Evolutionary conservation across 2,797 vertebrate species (phyloP), one percentile per base, ranked within the genome.

Genomic region (Ctenopoma kingsleyae): DNA sequence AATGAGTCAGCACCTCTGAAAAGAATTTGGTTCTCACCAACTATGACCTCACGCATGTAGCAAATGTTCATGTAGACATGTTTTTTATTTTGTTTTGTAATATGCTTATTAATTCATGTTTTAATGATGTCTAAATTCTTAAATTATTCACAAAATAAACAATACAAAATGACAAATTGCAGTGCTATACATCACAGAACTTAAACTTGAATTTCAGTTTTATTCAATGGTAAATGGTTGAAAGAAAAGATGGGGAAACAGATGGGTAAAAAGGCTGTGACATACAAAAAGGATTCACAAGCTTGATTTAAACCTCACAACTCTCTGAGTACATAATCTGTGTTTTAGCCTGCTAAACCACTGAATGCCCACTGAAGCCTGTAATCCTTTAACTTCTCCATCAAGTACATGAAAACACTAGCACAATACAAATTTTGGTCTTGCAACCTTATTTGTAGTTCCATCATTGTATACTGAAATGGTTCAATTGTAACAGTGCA

Each of bases 91-190:
- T 53, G 56, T 5, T 76, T 25, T 84, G 47, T 68, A 55, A 61
- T 54, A 43, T 85, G 44, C n/a, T 41, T 64, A 3, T 47, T 78
- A 51, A 75, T 57, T 74, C 80, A 2, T 67, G 51, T 47, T 83
- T 57, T 50, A 35, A 35, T 16, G 62, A 35, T 80, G 78, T 59
- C 80, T 88, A 86, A 90, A 71, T 77, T 82, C 78, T 86, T 93
- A 86, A 91, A 57, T 91, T 91, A 93, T 92, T 87, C 40, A 51
- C 50, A 78, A 87, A 91, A 91, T 90, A 89, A 92, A 92, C 1
- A 0, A 64, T 62, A 20, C 0, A 72, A 71, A 64, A 36, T 13
- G 12, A 38, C 6, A 53, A 30, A 59, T 22, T 50, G 40, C 35
- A 69, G 11, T 41, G 30, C 22, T n/a, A 5, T 69, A 23, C 17